Evolutionary conservation across 2,888 invertebrate species (phyloP).

Genomic region (Spodoptera exigua): DNA sequence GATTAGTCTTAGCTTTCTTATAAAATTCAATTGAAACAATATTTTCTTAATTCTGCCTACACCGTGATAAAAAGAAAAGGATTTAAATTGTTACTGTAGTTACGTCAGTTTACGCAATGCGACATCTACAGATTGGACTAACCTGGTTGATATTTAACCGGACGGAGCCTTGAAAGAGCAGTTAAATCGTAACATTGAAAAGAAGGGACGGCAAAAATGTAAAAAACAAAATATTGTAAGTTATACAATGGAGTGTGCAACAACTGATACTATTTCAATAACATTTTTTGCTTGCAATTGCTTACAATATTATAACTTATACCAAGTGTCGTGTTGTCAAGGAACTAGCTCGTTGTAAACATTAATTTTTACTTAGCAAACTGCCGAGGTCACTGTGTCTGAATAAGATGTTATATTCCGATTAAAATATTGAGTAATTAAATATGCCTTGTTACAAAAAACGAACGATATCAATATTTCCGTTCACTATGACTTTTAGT

Average conservation of each 20-base stretch:
- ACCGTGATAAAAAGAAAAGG: background rate
- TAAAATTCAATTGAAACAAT: too few relatives aligned
- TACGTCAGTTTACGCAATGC: constrained; percentile 25
- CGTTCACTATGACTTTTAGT: constrained; percentile 53
- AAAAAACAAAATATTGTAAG: constrained; percentile 16
- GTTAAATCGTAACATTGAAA: constrained; percentile 35
- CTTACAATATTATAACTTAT: background rate
- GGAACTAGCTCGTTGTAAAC: constrained; percentile 22
- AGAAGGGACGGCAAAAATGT: constrained; percentile 24
- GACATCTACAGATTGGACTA: constrained; percentile 28
- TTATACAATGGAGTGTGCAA: constrained; percentile 6
- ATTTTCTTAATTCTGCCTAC: too few relatives aligned
- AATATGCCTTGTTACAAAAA: constrained; percentile 54
- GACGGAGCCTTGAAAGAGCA: constrained; percentile 27
- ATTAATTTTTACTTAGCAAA: constrained; percentile 34
- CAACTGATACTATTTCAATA: constrained; percentile 26
- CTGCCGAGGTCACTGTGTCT: constrained; percentile 39
- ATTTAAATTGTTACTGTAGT: constrained; percentile 14
- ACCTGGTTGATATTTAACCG: constrained; percentile 34
- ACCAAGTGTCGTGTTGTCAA: constrained; percentile 25
- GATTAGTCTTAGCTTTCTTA: too few relatives aligned
- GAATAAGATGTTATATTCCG: constrained; percentile 49
- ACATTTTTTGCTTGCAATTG: constrained; percentile 13
- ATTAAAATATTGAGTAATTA: constrained; percentile 51
- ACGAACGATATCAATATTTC: constrained; percentile 43